Percentiles rank a stretch among this genome's conserved stretches.
Conservation (phyloP, 2,113 vertebrate genomes). For the Bombycilla garrulus region DNA sequence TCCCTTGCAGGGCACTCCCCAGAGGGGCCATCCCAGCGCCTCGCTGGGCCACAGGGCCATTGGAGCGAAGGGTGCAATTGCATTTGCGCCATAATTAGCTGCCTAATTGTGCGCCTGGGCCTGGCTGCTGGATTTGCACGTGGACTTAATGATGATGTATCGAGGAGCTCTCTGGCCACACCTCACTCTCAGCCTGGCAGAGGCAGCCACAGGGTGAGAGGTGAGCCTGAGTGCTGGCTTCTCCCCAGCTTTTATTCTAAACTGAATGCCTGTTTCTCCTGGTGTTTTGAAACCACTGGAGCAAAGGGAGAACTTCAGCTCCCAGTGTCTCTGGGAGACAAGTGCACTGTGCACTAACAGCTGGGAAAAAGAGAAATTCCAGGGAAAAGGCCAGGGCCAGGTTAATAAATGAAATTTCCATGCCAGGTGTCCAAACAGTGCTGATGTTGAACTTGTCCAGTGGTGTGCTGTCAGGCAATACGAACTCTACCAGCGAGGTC, state of each 20-base stretch:
- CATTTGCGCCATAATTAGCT: slow-evolving; percentile 51
- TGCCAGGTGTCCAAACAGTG: neutral
- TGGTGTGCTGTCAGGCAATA: neutral
- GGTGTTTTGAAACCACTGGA: neutral
- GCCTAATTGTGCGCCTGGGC: slow-evolving; percentile 47
- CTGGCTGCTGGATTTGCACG: neutral
- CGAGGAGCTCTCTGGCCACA: neutral
- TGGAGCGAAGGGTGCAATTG: neutral
- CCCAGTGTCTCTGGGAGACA: neutral
- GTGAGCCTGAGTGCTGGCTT: neutral
- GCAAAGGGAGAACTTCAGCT: neutral
- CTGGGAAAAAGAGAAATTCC: neutral
- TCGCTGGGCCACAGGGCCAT: neutral
- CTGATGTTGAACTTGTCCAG: neutral
- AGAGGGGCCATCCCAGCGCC: neutral
- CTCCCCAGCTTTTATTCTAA: neutral
- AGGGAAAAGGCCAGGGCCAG: neutral
- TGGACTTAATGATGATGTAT: slow-evolving; percentile 48
- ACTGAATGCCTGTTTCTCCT: neutral
- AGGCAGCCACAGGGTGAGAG: neutral
- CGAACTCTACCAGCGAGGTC: neutral
- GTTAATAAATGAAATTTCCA: neutral
- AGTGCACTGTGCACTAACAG: neutral
- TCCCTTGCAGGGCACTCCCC: neutral
- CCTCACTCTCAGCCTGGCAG: neutral